phyloP scores from a whole-genome alignment of 2,113 vertebrate genomes.

The Poeciliopsis retropinna region DNA sequence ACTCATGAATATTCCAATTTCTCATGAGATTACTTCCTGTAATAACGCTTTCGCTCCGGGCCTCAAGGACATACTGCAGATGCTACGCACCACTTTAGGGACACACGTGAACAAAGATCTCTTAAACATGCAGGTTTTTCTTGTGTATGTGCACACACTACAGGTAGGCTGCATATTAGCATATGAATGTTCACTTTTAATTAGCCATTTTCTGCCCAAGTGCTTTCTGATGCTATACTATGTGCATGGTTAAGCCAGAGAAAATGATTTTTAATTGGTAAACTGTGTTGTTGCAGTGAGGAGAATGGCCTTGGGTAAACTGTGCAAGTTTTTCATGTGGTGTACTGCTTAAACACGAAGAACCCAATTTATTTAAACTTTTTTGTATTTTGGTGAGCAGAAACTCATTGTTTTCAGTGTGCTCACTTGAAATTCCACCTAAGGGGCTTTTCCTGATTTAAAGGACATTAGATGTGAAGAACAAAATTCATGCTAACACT shows the following conservation, averaged over 20 bases:
- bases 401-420: background rate
- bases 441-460: background rate
- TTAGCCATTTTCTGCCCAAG: slow-evolving; percentile 76
- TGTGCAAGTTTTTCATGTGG: background rate
- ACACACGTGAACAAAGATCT: slow-evolving; percentile 17
- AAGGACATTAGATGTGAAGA: background rate
- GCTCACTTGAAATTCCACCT: background rate
- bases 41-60: slow-evolving; percentile 61
- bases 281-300: slow-evolving; percentile 43
- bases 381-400: background rate
- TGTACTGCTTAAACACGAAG: background rate
- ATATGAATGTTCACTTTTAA: slow-evolving; percentile 74
- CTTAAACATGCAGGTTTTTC: slow-evolving; percentile 10
- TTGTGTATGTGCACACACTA: background rate
- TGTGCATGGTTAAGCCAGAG: slow-evolving; percentile 63
- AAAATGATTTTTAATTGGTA: slow-evolving; percentile 66
- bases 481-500: background rate
- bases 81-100: slow-evolving; percentile 42
- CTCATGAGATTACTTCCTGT: slow-evolving; percentile 73
- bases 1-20: slow-evolving; percentile 80
- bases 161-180: slow-evolving; percentile 72
- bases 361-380: background rate
- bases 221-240: slow-evolving; percentile 50
- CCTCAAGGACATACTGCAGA: slow-evolving; percentile 70
- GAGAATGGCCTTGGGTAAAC: slow-evolving; percentile 44